Base-by-base conservation (phyloP, 2,888 invertebrate genomes). In the Macrophya alboannulata region DNA sequence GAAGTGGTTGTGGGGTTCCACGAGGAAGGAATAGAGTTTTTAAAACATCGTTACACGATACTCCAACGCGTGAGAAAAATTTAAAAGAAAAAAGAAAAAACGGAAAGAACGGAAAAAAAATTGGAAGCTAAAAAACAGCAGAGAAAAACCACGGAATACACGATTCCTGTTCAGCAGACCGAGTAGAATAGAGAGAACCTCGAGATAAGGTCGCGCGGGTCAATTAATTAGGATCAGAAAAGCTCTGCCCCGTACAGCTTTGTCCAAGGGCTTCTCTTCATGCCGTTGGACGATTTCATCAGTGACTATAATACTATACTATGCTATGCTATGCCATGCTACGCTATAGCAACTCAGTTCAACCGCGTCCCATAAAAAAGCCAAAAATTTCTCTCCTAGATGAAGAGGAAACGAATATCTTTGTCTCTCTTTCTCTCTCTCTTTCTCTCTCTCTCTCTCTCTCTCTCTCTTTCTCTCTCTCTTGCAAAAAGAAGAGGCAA, bases 151-250 rank as follows among this genome's bases (percentile, higher is more conserved):
- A 59, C 37, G 59, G 25, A 48, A 62, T 43, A 25, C 17, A 51
- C 10, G 48, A 17, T 12, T 6, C 68, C 17, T 68, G 68, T 68
- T 68, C 68, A 37, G 37, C 17, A 37, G 37, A 37, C 68, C 68
- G 25, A 68, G 68, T 37, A 68, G 68, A 68, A 84, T 51, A 17
- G 84, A 40, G 84, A 84, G 84, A 55, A 72, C 62, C 55, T 68
- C 25, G 84, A 55, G 84, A 84, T 83, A 65, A 83, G 74, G 59
- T 77, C 17, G 40, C n/a, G 12, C 9, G 79, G 62, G 37, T 79
- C 79, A 79, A 79, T 79, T 79, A 79, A 79, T 79, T 62, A 79
- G 79, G 79, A 79, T 79, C 62, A 77, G 55, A 55, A 59, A 79
- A 43, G 59, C 55, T 40, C 51, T 10, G 79, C n/a, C 76, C 10